Conservation (phyloP, 1,140 invertebrate species). For the Linepithema humile region DNA sequence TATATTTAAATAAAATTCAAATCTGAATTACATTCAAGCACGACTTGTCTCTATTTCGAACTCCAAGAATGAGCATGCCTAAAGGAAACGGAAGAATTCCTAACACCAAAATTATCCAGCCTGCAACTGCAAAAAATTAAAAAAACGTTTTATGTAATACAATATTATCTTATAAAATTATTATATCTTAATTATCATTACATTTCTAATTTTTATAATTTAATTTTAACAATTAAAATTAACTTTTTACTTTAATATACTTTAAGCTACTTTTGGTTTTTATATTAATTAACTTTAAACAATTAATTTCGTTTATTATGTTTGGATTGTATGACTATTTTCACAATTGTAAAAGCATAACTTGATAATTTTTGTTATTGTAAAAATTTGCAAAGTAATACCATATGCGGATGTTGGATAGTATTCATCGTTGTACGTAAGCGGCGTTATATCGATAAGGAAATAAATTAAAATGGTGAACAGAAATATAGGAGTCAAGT, state of each 20-base stretch:
- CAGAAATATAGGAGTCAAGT: slow-evolving; percentile 89
- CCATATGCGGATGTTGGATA: slow-evolving; percentile 62
- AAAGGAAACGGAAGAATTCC: slow-evolving; percentile 57
- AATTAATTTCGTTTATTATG: too few species aligned
- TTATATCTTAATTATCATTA: neutral
- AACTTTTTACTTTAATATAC: neutral
- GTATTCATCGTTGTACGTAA: slow-evolving; percentile 56
- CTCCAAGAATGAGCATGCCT: slow-evolving; percentile 38
- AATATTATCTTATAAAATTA: neutral
- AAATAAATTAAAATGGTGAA: slow-evolving; percentile 87
- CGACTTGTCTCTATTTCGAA: slow-evolving; percentile 28
- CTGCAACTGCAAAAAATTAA: slow-evolving; percentile 32
- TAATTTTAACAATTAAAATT: neutral
- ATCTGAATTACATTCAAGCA: slow-evolving; percentile 32
- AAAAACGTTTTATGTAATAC: neutral
- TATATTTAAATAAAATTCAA: slow-evolving; percentile 30
- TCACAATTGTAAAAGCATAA: neutral
- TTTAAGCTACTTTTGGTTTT: neutral
- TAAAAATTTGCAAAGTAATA: slow-evolving; percentile 37
- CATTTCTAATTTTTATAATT: neutral
- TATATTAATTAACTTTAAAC: neutral
- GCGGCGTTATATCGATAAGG: slow-evolving; percentile 82
- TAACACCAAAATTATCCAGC: slow-evolving; percentile 54
- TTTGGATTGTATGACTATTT: too few species aligned
- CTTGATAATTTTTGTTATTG: neutral